phyloP scores from a whole-genome alignment of 2,797 vertebrate species.

The Vireo griseus region DNA sequence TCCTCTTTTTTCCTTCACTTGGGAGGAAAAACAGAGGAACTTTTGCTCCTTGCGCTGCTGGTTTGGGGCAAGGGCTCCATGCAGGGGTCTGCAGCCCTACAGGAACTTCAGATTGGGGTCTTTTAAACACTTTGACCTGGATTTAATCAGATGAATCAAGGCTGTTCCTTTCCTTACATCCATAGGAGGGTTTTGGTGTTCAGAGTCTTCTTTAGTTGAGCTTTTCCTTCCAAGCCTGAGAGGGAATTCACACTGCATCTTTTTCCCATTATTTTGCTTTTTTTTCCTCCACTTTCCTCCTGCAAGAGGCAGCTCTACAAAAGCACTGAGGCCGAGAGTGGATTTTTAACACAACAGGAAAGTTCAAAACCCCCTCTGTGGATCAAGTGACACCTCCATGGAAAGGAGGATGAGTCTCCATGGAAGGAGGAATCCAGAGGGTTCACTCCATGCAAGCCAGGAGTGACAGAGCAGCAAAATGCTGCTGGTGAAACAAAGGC shows the following conservation, averaged over 20 bases:
- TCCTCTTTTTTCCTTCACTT: background rate
- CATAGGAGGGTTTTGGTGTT: background rate
- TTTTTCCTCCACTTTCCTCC: background rate
- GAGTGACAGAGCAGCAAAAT: background rate
- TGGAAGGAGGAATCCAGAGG: background rate
- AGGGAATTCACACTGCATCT: background rate
- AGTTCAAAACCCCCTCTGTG: background rate
- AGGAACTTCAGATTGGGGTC: background rate
- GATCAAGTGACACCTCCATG: background rate
- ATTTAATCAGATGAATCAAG: background rate
- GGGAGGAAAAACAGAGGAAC: background rate
- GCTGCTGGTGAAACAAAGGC: background rate
- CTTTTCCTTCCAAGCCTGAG: background rate
- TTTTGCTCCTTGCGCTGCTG: background rate
- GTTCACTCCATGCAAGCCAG: background rate
- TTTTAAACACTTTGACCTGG: background rate
- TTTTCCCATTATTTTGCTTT: background rate
- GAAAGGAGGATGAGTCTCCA: background rate
- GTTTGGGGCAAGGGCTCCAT: background rate
- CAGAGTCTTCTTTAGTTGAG: background rate
- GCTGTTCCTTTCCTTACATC: background rate
- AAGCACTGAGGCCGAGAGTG: fast-evolving
- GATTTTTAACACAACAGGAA: background rate
- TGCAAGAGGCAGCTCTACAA: background rate
- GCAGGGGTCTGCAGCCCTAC: background rate